Conservation (phyloP, 2,888 invertebrate genomes). For the Eudasyphora cyanicolor region DNA sequence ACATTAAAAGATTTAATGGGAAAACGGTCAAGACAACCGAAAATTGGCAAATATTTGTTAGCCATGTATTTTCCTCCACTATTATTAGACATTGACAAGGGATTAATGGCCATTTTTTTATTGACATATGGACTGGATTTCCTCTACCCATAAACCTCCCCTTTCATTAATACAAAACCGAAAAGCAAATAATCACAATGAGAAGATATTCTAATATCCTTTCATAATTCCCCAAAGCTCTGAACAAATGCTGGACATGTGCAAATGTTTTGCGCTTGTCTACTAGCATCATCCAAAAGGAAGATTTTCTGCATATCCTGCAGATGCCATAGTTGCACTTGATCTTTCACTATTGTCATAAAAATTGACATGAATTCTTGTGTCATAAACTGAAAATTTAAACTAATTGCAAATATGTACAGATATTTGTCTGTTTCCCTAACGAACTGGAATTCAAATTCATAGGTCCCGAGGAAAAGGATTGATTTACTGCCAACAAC, state of each 20-base stretch:
- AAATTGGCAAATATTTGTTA: conserved; percentile 28
- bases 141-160: neutral
- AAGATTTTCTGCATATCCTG: neutral
- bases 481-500: neutral
- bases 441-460: neutral
- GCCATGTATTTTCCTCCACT: conserved; percentile 17
- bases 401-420: conserved; percentile 48
- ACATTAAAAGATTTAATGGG: conserved; percentile 52
- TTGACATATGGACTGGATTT: conserved; percentile 47
- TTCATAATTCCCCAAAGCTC: neutral
- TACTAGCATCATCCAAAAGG: neutral
- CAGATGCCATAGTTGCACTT: neutral
- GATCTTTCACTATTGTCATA: neutral
- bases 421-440: conserved; percentile 28
- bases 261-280: neutral
- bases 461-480: neutral
- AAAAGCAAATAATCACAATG: neutral
- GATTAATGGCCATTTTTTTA: conserved; percentile 48
- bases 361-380: neutral
- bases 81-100: conserved; percentile 51
- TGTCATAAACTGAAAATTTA: conserved; percentile 48
- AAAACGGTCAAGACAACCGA: conserved; percentile 9
- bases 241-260: neutral
- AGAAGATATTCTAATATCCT: neutral
- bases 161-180: neutral